Evolutionary conservation across 1,140 invertebrate genomes (phyloP).

Genomic region (Drosophila repletoides): DNA sequence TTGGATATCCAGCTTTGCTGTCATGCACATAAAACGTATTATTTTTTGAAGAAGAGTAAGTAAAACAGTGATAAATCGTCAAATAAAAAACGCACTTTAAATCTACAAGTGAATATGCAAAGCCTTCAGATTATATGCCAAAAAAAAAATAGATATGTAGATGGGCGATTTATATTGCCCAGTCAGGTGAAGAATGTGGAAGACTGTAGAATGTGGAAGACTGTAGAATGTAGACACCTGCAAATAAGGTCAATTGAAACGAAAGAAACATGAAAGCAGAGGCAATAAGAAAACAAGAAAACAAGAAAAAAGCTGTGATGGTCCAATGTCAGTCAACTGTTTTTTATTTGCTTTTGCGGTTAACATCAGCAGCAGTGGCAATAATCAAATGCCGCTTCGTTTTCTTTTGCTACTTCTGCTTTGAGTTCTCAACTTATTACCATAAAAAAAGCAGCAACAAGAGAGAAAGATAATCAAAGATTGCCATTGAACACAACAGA

Average conservation of each 20-base stretch:
- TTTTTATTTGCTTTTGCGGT: conserved; percentile 63
- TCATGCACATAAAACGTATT: conserved; percentile 31
- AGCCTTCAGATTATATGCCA: conserved; percentile 9
- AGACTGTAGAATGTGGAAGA: conserved; percentile 11
- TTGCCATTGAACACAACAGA: no score
- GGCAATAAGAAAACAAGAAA: conserved; percentile 17
- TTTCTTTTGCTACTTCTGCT: not conserved
- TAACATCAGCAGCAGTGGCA: conserved; percentile 44
- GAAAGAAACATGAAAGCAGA: conserved; percentile 36
- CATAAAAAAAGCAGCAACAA: conserved; percentile 19
- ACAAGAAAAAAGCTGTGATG: conserved; percentile 8
- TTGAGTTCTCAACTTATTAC: conserved; percentile 18
- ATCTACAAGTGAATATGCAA: conserved; percentile 22
- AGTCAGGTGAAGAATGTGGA: conserved; percentile 3
- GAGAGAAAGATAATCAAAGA: conserved; percentile 15
- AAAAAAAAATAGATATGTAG: not conserved
- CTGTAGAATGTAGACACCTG: conserved; percentile 43
- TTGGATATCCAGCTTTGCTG: conserved; percentile 12
- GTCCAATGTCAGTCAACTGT: conserved; percentile 51
- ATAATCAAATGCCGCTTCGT: conserved; percentile 34
- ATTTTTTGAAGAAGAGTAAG: conserved; percentile 5
- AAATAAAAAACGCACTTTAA: conserved; percentile 21
- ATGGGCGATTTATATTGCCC: not conserved
- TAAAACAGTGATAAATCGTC: conserved; percentile 7
- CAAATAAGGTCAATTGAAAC: conserved; percentile 63